phyloP scores from a whole-genome alignment of 2,113 vertebrate species.

The Gymnogyps californianus region DNA sequence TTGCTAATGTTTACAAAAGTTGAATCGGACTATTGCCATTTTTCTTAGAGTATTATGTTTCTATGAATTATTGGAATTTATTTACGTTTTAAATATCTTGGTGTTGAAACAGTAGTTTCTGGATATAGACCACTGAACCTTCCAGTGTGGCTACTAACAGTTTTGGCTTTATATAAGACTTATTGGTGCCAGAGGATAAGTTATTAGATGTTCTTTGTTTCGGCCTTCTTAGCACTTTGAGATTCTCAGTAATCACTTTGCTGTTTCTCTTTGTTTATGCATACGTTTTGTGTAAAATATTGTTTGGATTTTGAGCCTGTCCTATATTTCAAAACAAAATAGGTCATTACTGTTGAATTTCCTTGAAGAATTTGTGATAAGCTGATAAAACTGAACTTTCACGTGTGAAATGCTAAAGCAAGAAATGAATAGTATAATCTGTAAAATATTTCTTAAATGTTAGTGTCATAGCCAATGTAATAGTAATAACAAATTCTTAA shows the following conservation, averaged over 20 bases:
- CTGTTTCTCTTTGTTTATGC: not conserved
- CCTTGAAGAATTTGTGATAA: not conserved
- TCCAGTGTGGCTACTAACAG: not conserved
- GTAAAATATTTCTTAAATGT: not conserved
- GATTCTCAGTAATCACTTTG: not conserved
- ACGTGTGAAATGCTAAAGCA: not conserved
- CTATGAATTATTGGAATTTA: not conserved
- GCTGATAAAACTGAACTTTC: not conserved
- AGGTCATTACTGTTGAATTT: not conserved
- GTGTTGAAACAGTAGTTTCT: not conserved
- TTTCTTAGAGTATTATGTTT: not conserved
- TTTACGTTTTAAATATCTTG: not conserved
- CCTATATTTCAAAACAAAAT: not conserved
- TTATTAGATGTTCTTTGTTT: not conserved
- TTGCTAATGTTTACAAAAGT: not conserved
- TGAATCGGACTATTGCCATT: not conserved
- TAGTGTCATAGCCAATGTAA: not conserved
- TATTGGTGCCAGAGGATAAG: not conserved
- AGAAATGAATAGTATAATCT: not conserved
- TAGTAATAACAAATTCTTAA: not conserved
- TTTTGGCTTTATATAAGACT: not conserved
- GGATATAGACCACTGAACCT: not conserved
- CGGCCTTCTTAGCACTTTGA: not conserved
- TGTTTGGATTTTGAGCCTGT: not conserved
- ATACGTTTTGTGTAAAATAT: not conserved